These are phyloP conservation scores for Aplocera efformata DNA, from an alignment of 2,888 invertebrate species.

Conservation along the genomic window DNA sequence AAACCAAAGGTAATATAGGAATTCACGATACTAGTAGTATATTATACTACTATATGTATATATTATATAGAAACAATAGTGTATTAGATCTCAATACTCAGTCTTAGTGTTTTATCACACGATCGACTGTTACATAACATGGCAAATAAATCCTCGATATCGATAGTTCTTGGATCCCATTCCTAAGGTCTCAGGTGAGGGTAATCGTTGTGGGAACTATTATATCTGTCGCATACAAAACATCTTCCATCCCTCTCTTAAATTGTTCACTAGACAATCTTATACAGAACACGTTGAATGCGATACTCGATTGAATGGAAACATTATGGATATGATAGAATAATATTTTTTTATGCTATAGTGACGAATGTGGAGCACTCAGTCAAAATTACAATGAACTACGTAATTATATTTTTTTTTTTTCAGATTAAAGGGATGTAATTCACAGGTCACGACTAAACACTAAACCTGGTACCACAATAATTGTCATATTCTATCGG, in stretches of 20 bases:
- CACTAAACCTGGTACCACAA: too few species aligned
- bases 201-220: conserved; percentile 78
- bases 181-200: conserved; percentile 62
- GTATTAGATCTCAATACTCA: too few species aligned
- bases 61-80: too few species aligned
- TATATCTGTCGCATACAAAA: conserved; percentile 54
- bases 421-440: too few species aligned
- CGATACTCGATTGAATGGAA: conserved; percentile 40
- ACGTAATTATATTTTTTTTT: too few species aligned
- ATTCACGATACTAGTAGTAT: too few species aligned
- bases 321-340: conserved; percentile 11
- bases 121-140: too few species aligned
- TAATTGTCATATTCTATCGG: too few species aligned
- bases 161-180: conserved; percentile 26
- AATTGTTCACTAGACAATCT: conserved; percentile 58
- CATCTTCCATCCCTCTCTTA: conserved; percentile 55
- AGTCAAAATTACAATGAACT: background rate
- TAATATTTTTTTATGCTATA: conserved; percentile 3
- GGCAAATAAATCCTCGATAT: conserved; percentile 20
- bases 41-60: too few species aligned
- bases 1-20: too few species aligned
- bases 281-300: conserved; percentile 41
- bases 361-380: conserved; percentile 8
- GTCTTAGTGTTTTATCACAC: too few species aligned
- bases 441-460: too few species aligned